These are phyloP conservation scores for Mycteria americana DNA, from an alignment of 2,797 vertebrate genomes.

Conservation along the genomic window DNA sequence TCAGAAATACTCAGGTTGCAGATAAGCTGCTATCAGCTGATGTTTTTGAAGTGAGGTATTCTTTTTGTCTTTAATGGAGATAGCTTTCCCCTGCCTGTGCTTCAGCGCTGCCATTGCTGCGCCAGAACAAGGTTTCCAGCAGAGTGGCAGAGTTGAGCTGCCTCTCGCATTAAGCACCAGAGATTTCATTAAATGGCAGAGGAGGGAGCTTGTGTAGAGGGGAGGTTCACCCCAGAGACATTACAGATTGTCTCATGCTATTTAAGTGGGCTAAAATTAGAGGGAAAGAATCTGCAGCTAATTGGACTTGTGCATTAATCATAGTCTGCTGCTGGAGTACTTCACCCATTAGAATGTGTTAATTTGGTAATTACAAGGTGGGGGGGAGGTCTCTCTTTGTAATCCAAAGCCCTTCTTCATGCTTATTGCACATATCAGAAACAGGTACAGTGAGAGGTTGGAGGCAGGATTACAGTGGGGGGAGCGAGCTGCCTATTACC, in stretches of 20 bases:
- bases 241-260: conserved; percentile 52
- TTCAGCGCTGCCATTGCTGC: not conserved
- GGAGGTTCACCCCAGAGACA: conserved; percentile 67
- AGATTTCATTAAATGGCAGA: conserved; percentile 65
- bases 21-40: not conserved
- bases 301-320: conserved; percentile 72
- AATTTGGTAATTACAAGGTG: conserved; percentile 76
- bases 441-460: not conserved
- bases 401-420: conserved; percentile 63
- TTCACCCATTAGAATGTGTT: conserved; percentile 72
- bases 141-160: conserved; percentile 57
- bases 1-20: not conserved
- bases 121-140: conserved; percentile 15
- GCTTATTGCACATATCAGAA: conserved; percentile 34
- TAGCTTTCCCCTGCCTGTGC: not conserved
- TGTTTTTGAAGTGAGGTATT: not conserved
- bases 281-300: conserved; percentile 65
- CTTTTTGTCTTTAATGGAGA: not conserved
- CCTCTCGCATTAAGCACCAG: conserved; percentile 46
- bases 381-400: conserved; percentile 60
- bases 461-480: not conserved
- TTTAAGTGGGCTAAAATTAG: conserved; percentile 69
- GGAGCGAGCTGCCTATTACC: not conserved
- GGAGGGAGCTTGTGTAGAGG: conserved; percentile 22
- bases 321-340: conserved; percentile 63